phyloP scores from a whole-genome alignment of 2,888 invertebrate species.

The Chouioia cunea region DNA sequence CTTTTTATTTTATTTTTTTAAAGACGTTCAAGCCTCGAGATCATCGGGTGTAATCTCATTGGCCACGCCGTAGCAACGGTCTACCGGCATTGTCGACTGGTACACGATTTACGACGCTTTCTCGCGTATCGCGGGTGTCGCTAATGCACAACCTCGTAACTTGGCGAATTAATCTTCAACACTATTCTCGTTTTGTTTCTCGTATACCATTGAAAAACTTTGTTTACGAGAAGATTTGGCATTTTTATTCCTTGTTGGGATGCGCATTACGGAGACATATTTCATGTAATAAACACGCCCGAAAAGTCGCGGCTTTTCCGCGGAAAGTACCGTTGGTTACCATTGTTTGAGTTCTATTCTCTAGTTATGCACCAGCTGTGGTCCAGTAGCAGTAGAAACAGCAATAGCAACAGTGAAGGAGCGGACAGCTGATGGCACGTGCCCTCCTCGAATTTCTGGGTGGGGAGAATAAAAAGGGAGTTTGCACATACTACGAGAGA shows the following conservation, averaged over 20 bases:
- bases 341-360: neutral
- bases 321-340: constrained; percentile 21
- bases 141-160: constrained; percentile 10
- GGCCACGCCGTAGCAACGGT: constrained; percentile 58
- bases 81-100: constrained; percentile 50
- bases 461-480: constrained; percentile 52
- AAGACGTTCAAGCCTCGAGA: constrained; percentile 17
- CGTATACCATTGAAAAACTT: no score
- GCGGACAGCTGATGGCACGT: constrained; percentile 67
- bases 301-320: constrained; percentile 44
- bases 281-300: neutral
- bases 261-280: no score
- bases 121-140: constrained; percentile 41
- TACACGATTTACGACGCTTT: constrained; percentile 60
- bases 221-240: no score
- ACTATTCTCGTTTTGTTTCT: no score
- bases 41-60: constrained; percentile 57
- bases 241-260: no score
- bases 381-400: no score
- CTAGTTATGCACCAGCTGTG: constrained; percentile 22
- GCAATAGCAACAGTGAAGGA: constrained; percentile 60
- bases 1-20: constrained; percentile 6
- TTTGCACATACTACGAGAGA: constrained; percentile 51
- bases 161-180: no score
- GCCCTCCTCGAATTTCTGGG: constrained; percentile 61